Evolutionary conservation across 2,113 vertebrate genomes (phyloP).

Genomic region (Romanogobio albipinnatus): DNA sequence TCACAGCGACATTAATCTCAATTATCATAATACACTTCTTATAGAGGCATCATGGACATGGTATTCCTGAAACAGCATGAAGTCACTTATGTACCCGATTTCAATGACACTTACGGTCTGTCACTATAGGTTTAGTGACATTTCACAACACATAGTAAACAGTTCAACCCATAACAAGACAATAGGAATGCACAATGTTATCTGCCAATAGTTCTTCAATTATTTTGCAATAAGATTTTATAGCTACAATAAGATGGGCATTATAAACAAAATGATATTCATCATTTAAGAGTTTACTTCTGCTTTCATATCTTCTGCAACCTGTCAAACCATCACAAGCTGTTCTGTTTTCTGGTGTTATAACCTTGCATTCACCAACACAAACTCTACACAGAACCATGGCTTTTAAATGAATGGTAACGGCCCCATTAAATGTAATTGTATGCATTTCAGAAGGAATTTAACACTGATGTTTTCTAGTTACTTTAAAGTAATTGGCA

Average conservation of each 20-base stretch:
- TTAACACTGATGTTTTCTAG: slow-evolving; percentile 14
- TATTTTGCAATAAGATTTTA: slow-evolving; percentile 27
- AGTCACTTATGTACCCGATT: slow-evolving; percentile 40
- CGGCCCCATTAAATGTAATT: background rate
- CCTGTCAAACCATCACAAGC: background rate
- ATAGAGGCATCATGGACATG: slow-evolving; percentile 34
- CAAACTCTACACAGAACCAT: background rate
- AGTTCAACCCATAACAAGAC: background rate
- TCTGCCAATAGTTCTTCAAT: background rate
- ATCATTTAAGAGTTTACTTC: background rate
- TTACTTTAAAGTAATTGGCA: slow-evolving; percentile 13
- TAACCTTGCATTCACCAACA: background rate
- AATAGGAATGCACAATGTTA: background rate
- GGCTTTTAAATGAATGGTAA: background rate
- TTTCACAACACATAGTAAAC: slow-evolving; percentile 47
- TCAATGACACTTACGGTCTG: slow-evolving; percentile 36
- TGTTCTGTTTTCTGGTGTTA: background rate
- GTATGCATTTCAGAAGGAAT: slow-evolving; percentile 3
- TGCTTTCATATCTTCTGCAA: background rate
- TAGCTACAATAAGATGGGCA: background rate
- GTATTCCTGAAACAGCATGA: slow-evolving; percentile 51
- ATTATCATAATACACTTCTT: slow-evolving; percentile 56
- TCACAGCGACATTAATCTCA: slow-evolving; percentile 52
- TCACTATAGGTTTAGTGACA: slow-evolving; percentile 57
- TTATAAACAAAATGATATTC: background rate